Evolutionary conservation across 2,113 vertebrate genomes (phyloP).

Genomic region (Ceratotherium simum): DNA sequence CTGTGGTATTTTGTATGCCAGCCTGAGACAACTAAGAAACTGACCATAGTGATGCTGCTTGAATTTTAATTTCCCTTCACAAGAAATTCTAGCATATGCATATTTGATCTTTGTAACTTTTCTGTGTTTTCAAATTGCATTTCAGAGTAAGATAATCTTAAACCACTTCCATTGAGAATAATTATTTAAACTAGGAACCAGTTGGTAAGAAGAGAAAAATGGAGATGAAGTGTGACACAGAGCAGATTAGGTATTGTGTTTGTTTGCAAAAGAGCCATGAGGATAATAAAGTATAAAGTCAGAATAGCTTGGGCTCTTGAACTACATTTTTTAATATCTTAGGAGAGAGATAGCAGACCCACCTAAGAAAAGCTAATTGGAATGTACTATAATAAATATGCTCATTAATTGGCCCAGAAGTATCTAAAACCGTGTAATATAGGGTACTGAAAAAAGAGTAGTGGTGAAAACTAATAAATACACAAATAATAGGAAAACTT

Average conservation of each 20-base stretch:
- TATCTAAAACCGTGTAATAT: not conserved
- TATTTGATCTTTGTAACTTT: not conserved
- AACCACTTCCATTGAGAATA: not conserved
- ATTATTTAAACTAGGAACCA: conserved; percentile 1
- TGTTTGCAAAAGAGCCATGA: not conserved
- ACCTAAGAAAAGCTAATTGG: not conserved
- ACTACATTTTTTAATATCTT: not conserved
- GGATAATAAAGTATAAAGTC: not conserved
- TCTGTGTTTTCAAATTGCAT: conserved; percentile 47
- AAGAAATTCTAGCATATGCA: not conserved
- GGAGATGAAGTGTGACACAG: not conserved
- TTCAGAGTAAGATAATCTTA: not conserved
- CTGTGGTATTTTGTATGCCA: not conserved
- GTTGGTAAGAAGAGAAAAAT: not conserved
- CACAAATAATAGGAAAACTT: not conserved
- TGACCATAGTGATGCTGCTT: not conserved
- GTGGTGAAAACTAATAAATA: not conserved
- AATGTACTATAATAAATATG: not conserved
- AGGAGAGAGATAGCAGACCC: not conserved
- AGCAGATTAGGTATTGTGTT: not conserved
- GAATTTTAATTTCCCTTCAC: not conserved
- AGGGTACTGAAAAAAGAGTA: not conserved
- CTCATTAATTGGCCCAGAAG: not conserved
- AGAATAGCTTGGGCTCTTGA: not conserved
- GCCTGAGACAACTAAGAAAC: not conserved